Evolutionary conservation across 2,113 vertebrate species (phyloP).

Genomic region (Tachycineta bicolor): DNA sequence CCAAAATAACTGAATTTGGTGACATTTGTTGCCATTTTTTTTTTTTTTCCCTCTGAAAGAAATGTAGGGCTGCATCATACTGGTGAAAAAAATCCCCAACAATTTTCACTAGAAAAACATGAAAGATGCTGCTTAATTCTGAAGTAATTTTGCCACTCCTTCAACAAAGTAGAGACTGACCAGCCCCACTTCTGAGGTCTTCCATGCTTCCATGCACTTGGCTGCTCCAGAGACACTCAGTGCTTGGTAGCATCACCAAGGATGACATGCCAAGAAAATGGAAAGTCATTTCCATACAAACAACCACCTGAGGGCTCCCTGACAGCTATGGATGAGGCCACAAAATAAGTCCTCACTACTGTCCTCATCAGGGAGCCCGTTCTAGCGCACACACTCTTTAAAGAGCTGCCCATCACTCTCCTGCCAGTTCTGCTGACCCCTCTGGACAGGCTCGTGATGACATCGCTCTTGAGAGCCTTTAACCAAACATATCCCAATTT

Average conservation of each 20-base stretch:
- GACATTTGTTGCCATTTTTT: background rate
- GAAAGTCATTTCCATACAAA: background rate
- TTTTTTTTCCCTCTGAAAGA: background rate
- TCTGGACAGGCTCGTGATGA: background rate
- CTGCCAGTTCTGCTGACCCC: background rate
- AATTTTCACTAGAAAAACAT: background rate
- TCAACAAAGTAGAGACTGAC: background rate
- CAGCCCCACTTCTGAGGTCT: background rate
- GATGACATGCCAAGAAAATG: background rate
- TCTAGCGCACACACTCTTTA: background rate
- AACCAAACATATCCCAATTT: background rate
- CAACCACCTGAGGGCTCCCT: background rate
- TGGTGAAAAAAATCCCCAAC: accelerated
- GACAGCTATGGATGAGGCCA: background rate
- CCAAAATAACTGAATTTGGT: background rate
- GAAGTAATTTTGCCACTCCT: background rate
- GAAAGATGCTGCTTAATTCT: background rate
- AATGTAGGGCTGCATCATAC: background rate
- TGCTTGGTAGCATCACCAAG: background rate
- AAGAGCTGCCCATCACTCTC: background rate
- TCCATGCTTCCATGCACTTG: background rate
- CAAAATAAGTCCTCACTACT: background rate
- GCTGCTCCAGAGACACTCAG: background rate
- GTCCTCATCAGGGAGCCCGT: accelerated
- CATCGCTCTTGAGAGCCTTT: background rate